Percentiles rank a stretch among this genome's conserved stretches.
Conservation (phyloP, 2,113 vertebrate species). For the Pipra filicauda region DNA sequence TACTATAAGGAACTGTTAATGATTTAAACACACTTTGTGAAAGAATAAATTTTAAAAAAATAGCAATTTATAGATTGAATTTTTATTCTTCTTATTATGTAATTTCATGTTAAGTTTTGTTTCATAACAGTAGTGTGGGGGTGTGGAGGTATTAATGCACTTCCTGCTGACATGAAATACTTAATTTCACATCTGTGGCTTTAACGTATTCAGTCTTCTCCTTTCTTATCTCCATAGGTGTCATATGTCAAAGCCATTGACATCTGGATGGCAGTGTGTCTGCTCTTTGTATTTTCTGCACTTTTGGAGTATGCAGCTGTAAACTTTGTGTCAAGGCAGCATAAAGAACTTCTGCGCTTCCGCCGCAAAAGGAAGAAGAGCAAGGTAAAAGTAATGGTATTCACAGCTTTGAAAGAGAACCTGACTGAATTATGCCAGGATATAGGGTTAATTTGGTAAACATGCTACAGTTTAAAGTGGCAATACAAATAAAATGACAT, state of each 20-base stretch:
- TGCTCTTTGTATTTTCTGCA: slow-evolving; percentile 97
- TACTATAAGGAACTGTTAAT: neutral
- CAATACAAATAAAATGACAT: neutral
- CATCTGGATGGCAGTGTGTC: slow-evolving; percentile 98
- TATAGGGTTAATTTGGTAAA: neutral
- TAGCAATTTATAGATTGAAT: neutral
- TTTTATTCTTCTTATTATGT: neutral
- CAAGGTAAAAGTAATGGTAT: slow-evolving; percentile 76
- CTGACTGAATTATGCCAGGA: neutral
- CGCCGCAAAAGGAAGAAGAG: slow-evolving; percentile 84
- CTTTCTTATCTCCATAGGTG: slow-evolving; percentile 74
- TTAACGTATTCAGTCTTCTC: neutral
- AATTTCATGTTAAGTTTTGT: neutral
- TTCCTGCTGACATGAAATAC: neutral
- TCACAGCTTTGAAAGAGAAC: neutral
- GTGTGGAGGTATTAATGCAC: neutral
- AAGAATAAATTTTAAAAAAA: neutral
- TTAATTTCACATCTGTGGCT: neutral
- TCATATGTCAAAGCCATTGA: slow-evolving; percentile 98
- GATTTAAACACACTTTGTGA: neutral
- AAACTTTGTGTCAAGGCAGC: slow-evolving; percentile 96
- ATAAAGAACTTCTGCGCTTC: slow-evolving; percentile 93
- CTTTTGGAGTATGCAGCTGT: slow-evolving; percentile 96
- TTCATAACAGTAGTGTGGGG: neutral
- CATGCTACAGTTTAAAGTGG: neutral